Evolutionary conservation across 2,888 invertebrate genomes (phyloP).

Genomic region (Smittia aterrima): DNA sequence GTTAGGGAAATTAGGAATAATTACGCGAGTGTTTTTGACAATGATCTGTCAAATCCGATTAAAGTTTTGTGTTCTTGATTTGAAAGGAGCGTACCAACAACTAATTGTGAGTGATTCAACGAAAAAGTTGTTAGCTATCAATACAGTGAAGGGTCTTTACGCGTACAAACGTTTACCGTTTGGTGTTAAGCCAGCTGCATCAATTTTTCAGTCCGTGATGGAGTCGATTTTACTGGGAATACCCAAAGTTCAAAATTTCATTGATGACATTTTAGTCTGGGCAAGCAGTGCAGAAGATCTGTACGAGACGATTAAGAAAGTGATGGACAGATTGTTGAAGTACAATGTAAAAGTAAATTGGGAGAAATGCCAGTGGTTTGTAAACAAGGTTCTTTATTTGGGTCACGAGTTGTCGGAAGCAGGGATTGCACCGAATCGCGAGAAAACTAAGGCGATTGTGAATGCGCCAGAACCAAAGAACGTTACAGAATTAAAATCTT

Average conservation of each 20-base stretch:
- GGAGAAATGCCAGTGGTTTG: neutral
- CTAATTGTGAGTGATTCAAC: neutral
- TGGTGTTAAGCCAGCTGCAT: neutral
- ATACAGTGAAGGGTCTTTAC: neutral
- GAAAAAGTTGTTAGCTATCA: neutral
- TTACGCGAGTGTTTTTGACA: neutral
- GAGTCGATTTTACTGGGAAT: neutral
- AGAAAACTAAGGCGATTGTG: neutral
- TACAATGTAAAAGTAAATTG: neutral
- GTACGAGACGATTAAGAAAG: neutral
- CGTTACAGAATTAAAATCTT: neutral
- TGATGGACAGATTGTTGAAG: neutral
- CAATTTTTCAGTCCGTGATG: neutral
- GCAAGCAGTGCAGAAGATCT: neutral
- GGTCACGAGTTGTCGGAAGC: neutral
- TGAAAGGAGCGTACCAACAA: neutral
- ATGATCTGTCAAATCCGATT: conserved; percentile 38
- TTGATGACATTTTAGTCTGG: neutral
- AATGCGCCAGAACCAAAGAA: neutral
- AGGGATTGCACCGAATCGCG: neutral
- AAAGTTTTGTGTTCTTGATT: conserved; percentile 6
- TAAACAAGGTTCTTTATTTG: neutral
- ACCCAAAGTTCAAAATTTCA: too few species aligned
- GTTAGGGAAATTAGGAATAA: neutral
- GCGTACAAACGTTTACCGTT: neutral